Base-by-base conservation (phyloP, 2,797 vertebrate species). In the Melanotaenia parkinsoni region DNA sequence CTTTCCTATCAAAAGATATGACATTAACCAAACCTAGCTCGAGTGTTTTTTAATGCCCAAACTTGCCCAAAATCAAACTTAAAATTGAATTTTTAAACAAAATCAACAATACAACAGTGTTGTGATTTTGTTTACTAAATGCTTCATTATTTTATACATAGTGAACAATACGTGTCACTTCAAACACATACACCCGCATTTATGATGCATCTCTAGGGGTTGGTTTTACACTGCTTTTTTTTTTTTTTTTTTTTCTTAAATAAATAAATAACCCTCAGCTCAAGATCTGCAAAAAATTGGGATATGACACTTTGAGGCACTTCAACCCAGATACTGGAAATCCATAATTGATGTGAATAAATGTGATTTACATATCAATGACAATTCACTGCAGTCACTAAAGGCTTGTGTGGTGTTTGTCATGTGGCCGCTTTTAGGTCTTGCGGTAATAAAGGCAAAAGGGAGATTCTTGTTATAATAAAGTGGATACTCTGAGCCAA, bases 351-450 rank as follows among this genome's bases (percentile, higher is more conserved):
- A 84, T 88, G 78, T 53, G 58, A 69, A 86, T 80, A 74, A 86
- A 86, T 69, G 79, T 57, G 67, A 83, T 87, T 71, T 82, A 60
- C 68, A 88, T 77, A 85, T 88, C 65, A 89, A 77, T 84, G 53
- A 76, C 76, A 83, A 78, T 83, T 79, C 73, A 74, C 51, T 74
- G 64, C 35, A 72, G 54, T 66, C 67, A 74, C 71, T 50, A 64
- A 73, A 72, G 74, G 68, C 69, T 78, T 74, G 45, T 64, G 38
- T 59, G 67, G 51, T 71, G 24, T 81, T 85, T 78, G 79, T 77
- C 45, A 63, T 58, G 64, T 84, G 81, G 73, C 77, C 67, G 66
- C 64, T 72, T 37, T 85, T 63, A 40, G 43, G 60, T 53, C 80
- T 64, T 60, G 79, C 18, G 79, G 66, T 56, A 64, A 82, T 74